Percentiles rank a stretch among this genome's conserved stretches.
phyloP scores from a whole-genome alignment of 2,888 invertebrate species.

The Cantharis rufa region DNA sequence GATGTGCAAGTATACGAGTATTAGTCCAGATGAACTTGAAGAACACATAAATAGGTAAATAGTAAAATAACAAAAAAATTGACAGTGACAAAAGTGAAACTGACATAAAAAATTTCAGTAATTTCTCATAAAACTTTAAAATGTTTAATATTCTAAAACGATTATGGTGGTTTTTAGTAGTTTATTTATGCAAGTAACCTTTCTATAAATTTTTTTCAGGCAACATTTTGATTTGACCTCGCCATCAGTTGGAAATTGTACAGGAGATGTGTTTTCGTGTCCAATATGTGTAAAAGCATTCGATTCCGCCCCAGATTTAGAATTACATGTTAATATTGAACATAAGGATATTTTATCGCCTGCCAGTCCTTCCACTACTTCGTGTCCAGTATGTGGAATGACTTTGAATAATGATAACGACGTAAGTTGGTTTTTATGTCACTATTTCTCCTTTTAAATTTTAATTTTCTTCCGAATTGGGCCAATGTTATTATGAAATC shows the following conservation, averaged over 20 bases:
- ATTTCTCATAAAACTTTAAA: not conserved
- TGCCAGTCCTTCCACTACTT: conserved; percentile 47
- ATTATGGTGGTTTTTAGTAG: not conserved
- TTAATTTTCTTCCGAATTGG: not conserved
- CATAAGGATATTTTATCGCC: conserved; percentile 82
- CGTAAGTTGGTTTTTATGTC: conserved; percentile 58
- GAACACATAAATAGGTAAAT: conserved; percentile 74
- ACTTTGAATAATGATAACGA: conserved; percentile 56
- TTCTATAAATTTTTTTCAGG: conserved; percentile 47
- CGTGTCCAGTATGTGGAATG: conserved; percentile 58
- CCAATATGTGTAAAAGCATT: conserved; percentile 78
- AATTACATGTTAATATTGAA: conserved; percentile 84
- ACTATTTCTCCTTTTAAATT: conserved; percentile 45
- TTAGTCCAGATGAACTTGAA: conserved; percentile 73
- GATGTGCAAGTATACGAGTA: conserved; percentile 75
- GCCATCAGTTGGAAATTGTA: conserved; percentile 64
- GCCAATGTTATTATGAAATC: not conserved
- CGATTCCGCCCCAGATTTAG: conserved; percentile 75
- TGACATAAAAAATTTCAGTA: not conserved
- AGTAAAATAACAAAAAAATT: not conserved
- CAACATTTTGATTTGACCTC: conserved; percentile 82
- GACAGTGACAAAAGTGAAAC: not conserved
- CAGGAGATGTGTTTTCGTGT: conserved; percentile 68
- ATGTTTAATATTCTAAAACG: not conserved
- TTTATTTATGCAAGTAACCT: not conserved